Evolutionary conservation across 30 jellyfish, hydroid and myxozoan genomes (phyloP).

Genomic region (Rhopilema esculentum): DNA sequence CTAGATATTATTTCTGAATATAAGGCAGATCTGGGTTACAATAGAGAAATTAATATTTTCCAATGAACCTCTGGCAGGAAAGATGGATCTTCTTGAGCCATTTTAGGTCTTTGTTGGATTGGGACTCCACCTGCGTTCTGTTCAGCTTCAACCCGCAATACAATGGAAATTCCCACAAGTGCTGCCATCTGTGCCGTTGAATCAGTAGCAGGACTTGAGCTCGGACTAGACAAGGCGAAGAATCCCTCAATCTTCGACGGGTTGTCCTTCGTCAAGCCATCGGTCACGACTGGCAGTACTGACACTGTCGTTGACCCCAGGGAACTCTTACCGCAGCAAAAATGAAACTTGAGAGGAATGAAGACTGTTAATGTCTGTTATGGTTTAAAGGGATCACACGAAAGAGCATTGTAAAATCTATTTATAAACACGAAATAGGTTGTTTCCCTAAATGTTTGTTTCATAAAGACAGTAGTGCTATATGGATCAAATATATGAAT

Average conservation of each 20-base stretch:
- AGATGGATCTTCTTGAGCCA: constrained; percentile 66
- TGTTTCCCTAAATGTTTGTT: too few relatives aligned
- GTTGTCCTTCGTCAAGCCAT: constrained; percentile 5
- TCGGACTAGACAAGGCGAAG: constrained; percentile 58
- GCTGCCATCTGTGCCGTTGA: constrained; percentile 58
- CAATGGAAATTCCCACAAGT: constrained; percentile 73
- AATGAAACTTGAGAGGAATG: constrained; percentile 60
- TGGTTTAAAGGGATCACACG: too few relatives aligned
- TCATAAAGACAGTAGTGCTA: too few relatives aligned
- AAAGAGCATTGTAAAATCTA: too few relatives aligned
- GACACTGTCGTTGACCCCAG: constrained; percentile 82
- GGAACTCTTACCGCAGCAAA: constrained; percentile 77
- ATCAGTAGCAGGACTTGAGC: constrained; percentile 38
- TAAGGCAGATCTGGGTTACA: background rate
- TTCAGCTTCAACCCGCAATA: constrained; percentile 71
- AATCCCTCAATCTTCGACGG: constrained; percentile 82
- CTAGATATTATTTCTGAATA: too few relatives aligned
- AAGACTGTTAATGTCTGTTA: too few relatives aligned
- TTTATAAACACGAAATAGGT: too few relatives aligned
- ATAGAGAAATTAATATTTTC: background rate
- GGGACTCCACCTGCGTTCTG: constrained; percentile 35
- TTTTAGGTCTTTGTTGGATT: constrained; percentile 68
- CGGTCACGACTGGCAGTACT: constrained; percentile 72
- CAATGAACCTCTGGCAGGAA: constrained; percentile 50
- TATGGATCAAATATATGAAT: too few relatives aligned